Evolutionary conservation across 2,113 vertebrate genomes (phyloP).

Genomic region (Peromyscus polionotus): DNA sequence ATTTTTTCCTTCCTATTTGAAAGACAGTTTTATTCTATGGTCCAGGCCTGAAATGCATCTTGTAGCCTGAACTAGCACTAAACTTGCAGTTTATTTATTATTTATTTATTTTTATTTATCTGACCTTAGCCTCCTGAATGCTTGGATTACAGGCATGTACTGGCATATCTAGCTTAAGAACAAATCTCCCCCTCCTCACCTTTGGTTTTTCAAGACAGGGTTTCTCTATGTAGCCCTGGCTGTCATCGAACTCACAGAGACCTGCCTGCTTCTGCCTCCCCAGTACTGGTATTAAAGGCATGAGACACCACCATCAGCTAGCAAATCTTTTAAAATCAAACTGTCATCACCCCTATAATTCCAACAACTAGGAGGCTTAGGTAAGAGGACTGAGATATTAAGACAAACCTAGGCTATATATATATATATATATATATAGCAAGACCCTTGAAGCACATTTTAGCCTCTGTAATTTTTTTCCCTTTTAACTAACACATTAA

Average conservation of each 20-base stretch:
- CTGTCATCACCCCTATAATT: background rate
- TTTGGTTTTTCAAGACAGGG: background rate
- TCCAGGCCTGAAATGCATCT: background rate
- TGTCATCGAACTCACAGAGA: no score
- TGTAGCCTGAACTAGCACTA: background rate
- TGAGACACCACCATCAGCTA: no score
- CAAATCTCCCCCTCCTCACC: background rate
- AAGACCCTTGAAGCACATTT: background rate
- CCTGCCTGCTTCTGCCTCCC: no score
- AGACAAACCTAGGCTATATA: background rate
- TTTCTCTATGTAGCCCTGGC: no score
- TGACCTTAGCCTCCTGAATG: background rate
- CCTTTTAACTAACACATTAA: constrained; percentile 30
- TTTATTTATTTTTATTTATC: no score
- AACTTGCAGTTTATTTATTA: no score
- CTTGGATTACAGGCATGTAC: background rate
- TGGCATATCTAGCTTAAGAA: background rate
- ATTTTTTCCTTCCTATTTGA: background rate
- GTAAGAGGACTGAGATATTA: background rate
- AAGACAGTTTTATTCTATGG: background rate
- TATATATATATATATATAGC: background rate
- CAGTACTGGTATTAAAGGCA: no score
- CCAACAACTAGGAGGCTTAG: background rate
- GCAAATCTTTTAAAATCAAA: background rate
- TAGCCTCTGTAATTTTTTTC: background rate